Evolutionary conservation across 2,797 vertebrate species (phyloP).

Genomic region (Rachycentron canadum): DNA sequence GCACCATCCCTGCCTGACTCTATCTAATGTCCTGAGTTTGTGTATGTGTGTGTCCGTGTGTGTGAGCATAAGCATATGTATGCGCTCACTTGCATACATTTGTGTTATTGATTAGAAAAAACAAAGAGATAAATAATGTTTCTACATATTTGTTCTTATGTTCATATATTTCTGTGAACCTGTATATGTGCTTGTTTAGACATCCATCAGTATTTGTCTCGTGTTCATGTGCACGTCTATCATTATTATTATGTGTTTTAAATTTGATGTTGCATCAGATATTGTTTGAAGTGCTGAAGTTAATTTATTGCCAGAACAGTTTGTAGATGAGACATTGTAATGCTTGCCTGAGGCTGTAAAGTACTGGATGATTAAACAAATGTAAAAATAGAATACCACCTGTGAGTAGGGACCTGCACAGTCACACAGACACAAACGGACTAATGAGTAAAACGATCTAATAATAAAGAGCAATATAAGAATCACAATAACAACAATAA

Average conservation of each 20-base stretch:
- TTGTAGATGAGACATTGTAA: constrained; percentile 63
- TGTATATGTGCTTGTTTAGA: constrained; percentile 13
- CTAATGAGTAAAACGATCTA: constrained; percentile 48
- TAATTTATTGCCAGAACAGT: constrained; percentile 57
- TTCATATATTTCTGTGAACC: constrained; percentile 9
- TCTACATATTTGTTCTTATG: background rate
- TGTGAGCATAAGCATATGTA: background rate
- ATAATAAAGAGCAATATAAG: background rate
- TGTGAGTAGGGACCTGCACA: constrained; percentile 21
- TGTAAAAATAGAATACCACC: constrained; percentile 63
- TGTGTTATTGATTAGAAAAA: constrained; percentile 17
- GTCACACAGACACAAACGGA: constrained; percentile 27
- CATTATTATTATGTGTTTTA: constrained; percentile 34
- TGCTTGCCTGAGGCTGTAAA: constrained; percentile 59
- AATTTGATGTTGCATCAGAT: constrained; percentile 40
- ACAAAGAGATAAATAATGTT: constrained; percentile 11
- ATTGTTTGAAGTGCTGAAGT: constrained; percentile 40
- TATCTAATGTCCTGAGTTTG: constrained; percentile 38
- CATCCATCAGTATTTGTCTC: constrained; percentile 15
- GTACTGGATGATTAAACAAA: constrained; percentile 64
- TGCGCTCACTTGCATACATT: background rate
- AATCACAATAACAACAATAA: background rate
- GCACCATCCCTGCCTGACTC: constrained; percentile 37
- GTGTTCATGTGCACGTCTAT: constrained; percentile 19
- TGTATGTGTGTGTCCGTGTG: constrained; percentile 12